A percentile compares a stretch with the other conserved stretches of the same genome.
These are phyloP conservation scores for Incurvaria masculella DNA, from an alignment of 2,888 invertebrate species.

Conservation along the genomic window DNA sequence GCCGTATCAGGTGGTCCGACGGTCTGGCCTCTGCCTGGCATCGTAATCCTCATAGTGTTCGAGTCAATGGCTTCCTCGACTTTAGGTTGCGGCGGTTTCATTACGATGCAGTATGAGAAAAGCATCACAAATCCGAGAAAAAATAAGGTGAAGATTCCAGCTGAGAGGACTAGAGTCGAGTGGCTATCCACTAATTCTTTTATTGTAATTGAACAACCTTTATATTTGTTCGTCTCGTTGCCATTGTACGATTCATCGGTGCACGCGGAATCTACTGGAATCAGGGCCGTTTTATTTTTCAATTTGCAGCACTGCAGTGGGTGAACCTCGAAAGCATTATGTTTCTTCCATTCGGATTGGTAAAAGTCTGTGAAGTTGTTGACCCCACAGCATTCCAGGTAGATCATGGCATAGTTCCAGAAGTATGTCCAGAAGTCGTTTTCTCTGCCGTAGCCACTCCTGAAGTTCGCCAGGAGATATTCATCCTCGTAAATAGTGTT, in stretches of 20 bases:
- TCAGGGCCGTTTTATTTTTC: slow-evolving; percentile 24
- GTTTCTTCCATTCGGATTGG: slow-evolving; percentile 30
- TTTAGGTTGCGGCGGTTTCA: slow-evolving; percentile 31
- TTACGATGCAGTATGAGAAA: slow-evolving; percentile 36
- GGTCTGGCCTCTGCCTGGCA: slow-evolving; percentile 11
- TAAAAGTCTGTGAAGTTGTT: slow-evolving; percentile 31
- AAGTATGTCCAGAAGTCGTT: slow-evolving; percentile 33
- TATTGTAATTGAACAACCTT: slow-evolving; percentile 32
- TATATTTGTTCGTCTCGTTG: slow-evolving; percentile 23
- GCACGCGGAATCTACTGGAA: slow-evolving; percentile 29
- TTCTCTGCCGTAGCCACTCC: slow-evolving; percentile 32
- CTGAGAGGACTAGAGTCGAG: slow-evolving; percentile 30
- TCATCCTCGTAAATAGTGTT: slow-evolving; percentile 26
- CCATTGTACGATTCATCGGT: slow-evolving; percentile 20
- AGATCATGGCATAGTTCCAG: slow-evolving; percentile 38
- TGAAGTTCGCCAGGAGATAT: slow-evolving; percentile 26
- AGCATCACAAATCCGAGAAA: slow-evolving; percentile 26
- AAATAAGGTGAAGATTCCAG: slow-evolving; percentile 22
- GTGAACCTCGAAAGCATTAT: slow-evolving; percentile 22
- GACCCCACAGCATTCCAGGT: slow-evolving; percentile 40
- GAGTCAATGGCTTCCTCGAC: too few relatives aligned
- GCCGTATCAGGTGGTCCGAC: background rate
- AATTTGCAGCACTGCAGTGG: slow-evolving; percentile 39
- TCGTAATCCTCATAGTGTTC: slow-evolving; percentile 17
- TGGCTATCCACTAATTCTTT: slow-evolving; percentile 26